A percentile compares a stretch with the other conserved stretches of the same genome.
Evolutionary conservation across 2,113 vertebrate species (phyloP).

Genomic region (human (Homo sapiens)): GRCh38 chr15:39858001-39858500

Average conservation of each 20-base stretch:
- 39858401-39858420: neutral
- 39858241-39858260: neutral
- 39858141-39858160: neutral
- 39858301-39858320: neutral
- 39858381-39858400: neutral
- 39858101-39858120: neutral
- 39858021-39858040: neutral
- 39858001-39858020: neutral
- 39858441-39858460: too few species aligned
- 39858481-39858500: too few species aligned
- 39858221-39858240: neutral
- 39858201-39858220: neutral
- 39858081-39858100: neutral
- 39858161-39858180: neutral
- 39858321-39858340: neutral
- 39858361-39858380: neutral
- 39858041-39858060: neutral
- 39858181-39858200: neutral
- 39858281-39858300: neutral
- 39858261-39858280: neutral
- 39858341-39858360: neutral
- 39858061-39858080: neutral
- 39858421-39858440: neutral
- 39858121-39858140: neutral
- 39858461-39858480: too few species aligned